Evolutionary conservation across 2,113 vertebrate genomes (phyloP).

Genomic region (Tenebrosternarchus preto): DNA sequence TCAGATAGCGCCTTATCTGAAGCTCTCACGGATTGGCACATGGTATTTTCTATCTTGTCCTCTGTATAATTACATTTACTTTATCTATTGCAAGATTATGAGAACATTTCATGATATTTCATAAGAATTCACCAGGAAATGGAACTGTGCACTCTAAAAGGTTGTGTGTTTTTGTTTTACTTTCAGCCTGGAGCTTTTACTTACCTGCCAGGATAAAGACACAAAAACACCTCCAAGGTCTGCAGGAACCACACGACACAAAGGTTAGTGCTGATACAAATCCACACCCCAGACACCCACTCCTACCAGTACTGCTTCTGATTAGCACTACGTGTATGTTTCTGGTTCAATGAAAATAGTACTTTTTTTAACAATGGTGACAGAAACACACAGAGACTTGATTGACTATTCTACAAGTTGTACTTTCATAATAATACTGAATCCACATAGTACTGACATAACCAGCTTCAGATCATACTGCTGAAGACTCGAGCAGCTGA

Average conservation of each 20-base stretch:
- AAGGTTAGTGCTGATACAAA: constrained; percentile 13
- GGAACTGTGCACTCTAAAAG: constrained; percentile 17
- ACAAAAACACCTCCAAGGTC: constrained; percentile 38
- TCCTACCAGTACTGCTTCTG: constrained; percentile 17
- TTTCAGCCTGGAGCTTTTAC: constrained; percentile 14
- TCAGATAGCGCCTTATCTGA: no score
- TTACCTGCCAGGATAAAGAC: constrained; percentile 14
- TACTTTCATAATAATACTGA: not conserved
- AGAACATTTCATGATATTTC: constrained; percentile 44
- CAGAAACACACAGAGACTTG: not conserved
- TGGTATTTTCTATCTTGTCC: no score
- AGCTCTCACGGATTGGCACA: no score
- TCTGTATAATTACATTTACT: no score
- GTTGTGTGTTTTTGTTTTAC: constrained; percentile 1
- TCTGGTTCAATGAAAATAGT: not conserved
- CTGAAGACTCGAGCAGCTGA: no score
- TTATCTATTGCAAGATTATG: not conserved
- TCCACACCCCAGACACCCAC: not conserved
- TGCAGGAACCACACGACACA: constrained; percentile 33
- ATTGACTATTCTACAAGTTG: not conserved
- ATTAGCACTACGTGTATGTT: not conserved
- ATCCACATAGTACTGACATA: not conserved
- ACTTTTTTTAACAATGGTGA: not conserved
- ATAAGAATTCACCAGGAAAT: constrained; percentile 40
- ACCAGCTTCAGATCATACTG: not conserved